Evolutionary conservation across 2,797 vertebrate species (phyloP).

Genomic region (Choloepus didactylus): DNA sequence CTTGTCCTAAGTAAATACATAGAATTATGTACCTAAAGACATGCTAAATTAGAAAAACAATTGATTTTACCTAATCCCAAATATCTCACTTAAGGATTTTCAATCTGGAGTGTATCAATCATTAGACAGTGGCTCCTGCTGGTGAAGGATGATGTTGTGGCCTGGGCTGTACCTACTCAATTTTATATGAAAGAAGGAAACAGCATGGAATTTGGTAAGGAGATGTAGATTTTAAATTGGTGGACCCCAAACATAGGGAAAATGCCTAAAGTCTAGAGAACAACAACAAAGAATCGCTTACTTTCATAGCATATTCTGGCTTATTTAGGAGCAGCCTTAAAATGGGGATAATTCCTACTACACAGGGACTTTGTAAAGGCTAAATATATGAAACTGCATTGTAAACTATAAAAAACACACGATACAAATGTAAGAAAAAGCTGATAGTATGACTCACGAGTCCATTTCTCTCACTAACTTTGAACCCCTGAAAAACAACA

Average conservation of each 20-base stretch:
- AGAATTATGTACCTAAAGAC: background rate
- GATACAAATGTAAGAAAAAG: background rate
- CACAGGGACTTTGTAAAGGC: background rate
- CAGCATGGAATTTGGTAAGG: background rate
- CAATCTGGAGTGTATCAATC: background rate
- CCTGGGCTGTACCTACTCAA: background rate
- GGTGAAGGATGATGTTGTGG: background rate
- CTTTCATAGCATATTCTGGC: background rate
- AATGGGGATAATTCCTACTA: background rate
- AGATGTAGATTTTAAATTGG: background rate
- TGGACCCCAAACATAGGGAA: background rate
- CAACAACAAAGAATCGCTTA: background rate
- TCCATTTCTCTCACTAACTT: background rate
- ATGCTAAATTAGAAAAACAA: background rate
- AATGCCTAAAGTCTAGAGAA: background rate
- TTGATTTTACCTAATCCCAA: background rate
- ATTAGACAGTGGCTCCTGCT: background rate
- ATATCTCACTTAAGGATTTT: background rate
- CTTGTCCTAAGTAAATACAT: background rate
- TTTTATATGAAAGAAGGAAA: background rate
- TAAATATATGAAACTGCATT: background rate
- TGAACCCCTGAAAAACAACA: background rate
- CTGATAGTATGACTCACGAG: background rate
- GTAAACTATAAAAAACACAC: background rate
- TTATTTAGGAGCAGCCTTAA: slow-evolving; percentile 4